phyloP scores from a whole-genome alignment of 53 echinoderm and acorn worm genomes.

The Actinopyga echinites region DNA sequence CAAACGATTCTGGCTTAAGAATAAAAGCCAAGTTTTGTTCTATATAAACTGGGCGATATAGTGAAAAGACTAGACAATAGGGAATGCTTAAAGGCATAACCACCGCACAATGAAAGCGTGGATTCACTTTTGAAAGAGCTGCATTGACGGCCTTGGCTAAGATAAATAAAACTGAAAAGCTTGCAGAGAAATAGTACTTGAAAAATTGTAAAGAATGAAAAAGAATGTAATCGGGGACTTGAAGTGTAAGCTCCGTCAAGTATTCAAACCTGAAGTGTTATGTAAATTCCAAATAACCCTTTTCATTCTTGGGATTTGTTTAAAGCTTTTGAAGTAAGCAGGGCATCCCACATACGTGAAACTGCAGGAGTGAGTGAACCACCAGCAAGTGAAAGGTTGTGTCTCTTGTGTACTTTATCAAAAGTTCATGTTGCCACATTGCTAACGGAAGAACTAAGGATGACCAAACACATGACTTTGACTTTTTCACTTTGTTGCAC shows the following conservation, averaged over 20 bases:
- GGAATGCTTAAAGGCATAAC: conserved; percentile 25
- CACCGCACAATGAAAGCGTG: background rate
- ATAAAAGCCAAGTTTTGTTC: conserved; percentile 22
- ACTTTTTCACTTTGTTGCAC: too few species aligned
- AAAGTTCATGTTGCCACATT: too few species aligned
- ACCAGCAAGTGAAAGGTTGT: too few species aligned
- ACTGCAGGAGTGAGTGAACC: too few species aligned
- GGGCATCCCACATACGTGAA: too few species aligned
- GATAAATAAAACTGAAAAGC: conserved; percentile 63
- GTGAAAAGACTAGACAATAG: conserved; percentile 9
- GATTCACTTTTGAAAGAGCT: conserved; percentile 37
- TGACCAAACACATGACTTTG: too few species aligned
- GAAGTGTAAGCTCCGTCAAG: conserved; percentile 18
- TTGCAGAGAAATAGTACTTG: conserved; percentile 14
- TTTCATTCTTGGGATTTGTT: too few species aligned
- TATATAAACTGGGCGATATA: conserved; percentile 27
- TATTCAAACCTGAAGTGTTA: conserved; percentile 21
- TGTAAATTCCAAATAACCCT: conserved; percentile 26
- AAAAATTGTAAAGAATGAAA: conserved; percentile 16
- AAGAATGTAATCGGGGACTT: background rate
- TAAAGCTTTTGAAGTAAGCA: too few species aligned
- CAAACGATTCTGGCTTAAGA: conserved; percentile 15
- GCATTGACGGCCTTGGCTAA: conserved; percentile 56
- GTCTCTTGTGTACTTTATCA: too few species aligned
- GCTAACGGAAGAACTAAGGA: too few species aligned